phyloP scores from a whole-genome alignment of 2,888 invertebrate species.

The Spisula solida region DNA sequence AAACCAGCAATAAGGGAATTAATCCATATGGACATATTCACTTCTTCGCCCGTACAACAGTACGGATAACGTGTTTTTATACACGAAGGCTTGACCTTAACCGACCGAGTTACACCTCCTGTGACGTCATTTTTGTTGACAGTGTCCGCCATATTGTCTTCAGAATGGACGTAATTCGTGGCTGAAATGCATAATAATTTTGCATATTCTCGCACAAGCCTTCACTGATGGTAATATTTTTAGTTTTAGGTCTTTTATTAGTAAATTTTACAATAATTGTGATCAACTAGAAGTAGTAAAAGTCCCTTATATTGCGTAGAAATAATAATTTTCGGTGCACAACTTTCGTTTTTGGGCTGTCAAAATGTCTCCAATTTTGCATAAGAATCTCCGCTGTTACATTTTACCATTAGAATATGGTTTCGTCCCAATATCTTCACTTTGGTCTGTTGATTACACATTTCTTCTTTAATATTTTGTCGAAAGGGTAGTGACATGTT shows the following conservation, averaged over 20 bases:
- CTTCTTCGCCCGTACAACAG: not conserved
- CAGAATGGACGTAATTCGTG: slow-evolving; percentile 31
- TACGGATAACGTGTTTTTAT: slow-evolving; percentile 11
- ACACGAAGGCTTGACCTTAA: slow-evolving; percentile 28
- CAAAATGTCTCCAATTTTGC: not conserved
- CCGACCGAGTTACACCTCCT: slow-evolving; percentile 51
- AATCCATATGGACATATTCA: not conserved
- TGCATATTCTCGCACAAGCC: not conserved
- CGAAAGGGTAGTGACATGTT: no score
- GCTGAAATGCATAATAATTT: slow-evolving; percentile 6
- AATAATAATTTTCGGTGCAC: not conserved
- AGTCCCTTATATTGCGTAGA: not conserved
- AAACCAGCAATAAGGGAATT: slow-evolving; percentile 1
- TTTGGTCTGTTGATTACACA: not conserved
- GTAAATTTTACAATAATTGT: not conserved
- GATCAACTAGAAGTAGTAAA: not conserved
- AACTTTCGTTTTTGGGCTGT: slow-evolving; percentile 28
- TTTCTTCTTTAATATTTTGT: not conserved
- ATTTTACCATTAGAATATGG: not conserved
- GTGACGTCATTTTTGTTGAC: slow-evolving; percentile 72
- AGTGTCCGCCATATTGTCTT: slow-evolving; percentile 70
- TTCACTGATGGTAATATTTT: slow-evolving; percentile 9
- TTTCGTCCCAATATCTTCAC: not conserved
- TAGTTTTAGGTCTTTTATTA: not conserved
- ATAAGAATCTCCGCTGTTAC: not conserved